A percentile compares a stretch with the other conserved stretches of the same genome.
Conservation (phyloP, 2,113 vertebrate genomes). For the Rutilus rutilus region DNA sequence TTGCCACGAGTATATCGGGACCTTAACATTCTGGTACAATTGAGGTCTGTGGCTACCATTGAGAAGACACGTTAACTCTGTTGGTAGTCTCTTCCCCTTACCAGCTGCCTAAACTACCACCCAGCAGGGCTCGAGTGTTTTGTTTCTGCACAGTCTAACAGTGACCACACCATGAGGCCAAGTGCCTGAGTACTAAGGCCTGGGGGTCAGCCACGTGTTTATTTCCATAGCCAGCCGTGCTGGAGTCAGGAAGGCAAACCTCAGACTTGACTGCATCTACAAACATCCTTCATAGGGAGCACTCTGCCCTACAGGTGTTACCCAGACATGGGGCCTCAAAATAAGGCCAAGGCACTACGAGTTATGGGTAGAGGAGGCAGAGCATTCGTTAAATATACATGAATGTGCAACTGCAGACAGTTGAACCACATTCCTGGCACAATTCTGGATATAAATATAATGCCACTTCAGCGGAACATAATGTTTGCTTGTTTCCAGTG, state of each 20-base stretch:
- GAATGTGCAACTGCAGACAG: slow-evolving; percentile 3
- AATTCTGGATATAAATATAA: slow-evolving; percentile 8
- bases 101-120: slow-evolving; percentile 35
- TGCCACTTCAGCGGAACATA: slow-evolving; percentile 23
- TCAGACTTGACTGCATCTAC: slow-evolving; percentile 60
- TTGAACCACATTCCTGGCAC: slow-evolving; percentile 10
- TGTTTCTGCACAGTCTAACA: slow-evolving; percentile 26
- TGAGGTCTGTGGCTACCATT: neutral
- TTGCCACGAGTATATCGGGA: no score
- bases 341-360: neutral
- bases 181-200: slow-evolving; percentile 57
- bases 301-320: slow-evolving; percentile 66
- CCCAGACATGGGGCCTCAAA: slow-evolving; percentile 54
- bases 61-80: slow-evolving; percentile 2
- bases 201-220: slow-evolving; percentile 71
- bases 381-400: slow-evolving; percentile 12
- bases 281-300: slow-evolving; percentile 64
- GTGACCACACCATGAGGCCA: slow-evolving; percentile 55
- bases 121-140: slow-evolving; percentile 25
- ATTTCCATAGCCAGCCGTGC: slow-evolving; percentile 65
- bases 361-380: no score
- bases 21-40: neutral
- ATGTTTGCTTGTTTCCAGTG: slow-evolving; percentile 42
- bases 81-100: neutral
- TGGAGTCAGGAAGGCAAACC: slow-evolving; percentile 56